These are phyloP conservation scores for Aegotheles bennettii DNA, from an alignment of 2,113 vertebrate genomes.

Conservation along the genomic window DNA sequence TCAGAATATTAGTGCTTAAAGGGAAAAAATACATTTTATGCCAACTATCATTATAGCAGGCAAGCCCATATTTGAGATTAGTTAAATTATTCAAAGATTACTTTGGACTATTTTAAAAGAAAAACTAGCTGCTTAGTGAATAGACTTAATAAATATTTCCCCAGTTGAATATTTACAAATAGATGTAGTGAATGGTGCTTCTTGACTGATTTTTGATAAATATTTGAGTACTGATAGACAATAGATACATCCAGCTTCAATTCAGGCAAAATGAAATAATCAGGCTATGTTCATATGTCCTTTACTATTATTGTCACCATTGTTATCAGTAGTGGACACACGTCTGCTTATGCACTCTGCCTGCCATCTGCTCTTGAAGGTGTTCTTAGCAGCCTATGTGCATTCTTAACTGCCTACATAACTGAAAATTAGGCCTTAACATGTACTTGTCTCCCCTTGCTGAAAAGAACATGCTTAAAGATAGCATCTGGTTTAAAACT, in stretches of 20 bases:
- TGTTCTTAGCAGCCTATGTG: not conserved
- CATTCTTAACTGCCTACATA: not conserved
- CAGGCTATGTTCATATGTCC: not conserved
- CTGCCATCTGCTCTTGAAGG: not conserved
- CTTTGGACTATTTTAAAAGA: not conserved
- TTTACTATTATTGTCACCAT: not conserved
- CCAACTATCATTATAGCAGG: not conserved
- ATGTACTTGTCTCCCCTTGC: not conserved
- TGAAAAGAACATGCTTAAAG: not conserved
- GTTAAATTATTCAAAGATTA: not conserved
- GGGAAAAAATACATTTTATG: not conserved
- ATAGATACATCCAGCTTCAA: not conserved
- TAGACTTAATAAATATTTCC: not conserved
- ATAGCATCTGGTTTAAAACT: not conserved
- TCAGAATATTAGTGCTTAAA: not conserved
- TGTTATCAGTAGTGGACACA: rapidly evolving
- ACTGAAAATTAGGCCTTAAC: not conserved
- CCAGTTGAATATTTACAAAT: not conserved
- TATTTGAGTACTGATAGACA: not conserved
- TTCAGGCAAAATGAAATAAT: not conserved
- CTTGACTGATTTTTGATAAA: not conserved
- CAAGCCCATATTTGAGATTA: not conserved
- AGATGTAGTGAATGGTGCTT: not conserved
- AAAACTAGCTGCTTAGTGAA: not conserved
- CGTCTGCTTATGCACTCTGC: too few species aligned